phyloP scores from a whole-genome alignment of 2,113 vertebrate genomes.

The Mirza zaza region DNA sequence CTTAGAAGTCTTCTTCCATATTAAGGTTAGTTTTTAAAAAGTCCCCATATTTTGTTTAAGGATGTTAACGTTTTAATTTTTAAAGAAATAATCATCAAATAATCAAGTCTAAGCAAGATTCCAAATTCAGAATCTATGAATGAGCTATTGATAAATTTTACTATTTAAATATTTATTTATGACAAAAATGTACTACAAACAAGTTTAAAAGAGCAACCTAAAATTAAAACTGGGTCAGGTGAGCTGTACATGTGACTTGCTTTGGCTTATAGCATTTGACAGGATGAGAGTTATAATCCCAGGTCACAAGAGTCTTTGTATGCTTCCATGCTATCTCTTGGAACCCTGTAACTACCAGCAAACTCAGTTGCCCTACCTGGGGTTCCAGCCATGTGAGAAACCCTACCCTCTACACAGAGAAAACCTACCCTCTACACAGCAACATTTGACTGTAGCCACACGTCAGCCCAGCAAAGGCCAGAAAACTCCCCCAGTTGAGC shows the following conservation, averaged over 20 bases:
- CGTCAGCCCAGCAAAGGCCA: background rate
- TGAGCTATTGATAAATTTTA: background rate
- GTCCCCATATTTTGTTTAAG: background rate
- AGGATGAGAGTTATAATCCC: background rate
- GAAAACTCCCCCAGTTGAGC: background rate
- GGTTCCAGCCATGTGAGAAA: background rate
- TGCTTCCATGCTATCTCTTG: background rate
- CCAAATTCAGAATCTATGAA: background rate
- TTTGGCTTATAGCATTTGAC: background rate
- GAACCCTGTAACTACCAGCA: background rate
- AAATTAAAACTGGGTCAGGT: background rate
- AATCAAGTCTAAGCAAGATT: background rate
- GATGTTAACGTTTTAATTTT: background rate
- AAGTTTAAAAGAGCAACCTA: background rate
- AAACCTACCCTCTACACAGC: background rate
- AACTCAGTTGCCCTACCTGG: background rate
- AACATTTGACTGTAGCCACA: background rate
- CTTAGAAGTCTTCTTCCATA: background rate
- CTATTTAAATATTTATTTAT: background rate
- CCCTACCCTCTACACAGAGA: background rate
- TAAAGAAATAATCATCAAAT: background rate
- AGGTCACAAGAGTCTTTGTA: background rate
- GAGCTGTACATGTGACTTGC: background rate
- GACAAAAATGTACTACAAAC: background rate
- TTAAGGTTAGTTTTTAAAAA: background rate